Evolutionary conservation across 2,797 vertebrate species (phyloP).

Genomic region (Microctenopoma lineatum): DNA sequence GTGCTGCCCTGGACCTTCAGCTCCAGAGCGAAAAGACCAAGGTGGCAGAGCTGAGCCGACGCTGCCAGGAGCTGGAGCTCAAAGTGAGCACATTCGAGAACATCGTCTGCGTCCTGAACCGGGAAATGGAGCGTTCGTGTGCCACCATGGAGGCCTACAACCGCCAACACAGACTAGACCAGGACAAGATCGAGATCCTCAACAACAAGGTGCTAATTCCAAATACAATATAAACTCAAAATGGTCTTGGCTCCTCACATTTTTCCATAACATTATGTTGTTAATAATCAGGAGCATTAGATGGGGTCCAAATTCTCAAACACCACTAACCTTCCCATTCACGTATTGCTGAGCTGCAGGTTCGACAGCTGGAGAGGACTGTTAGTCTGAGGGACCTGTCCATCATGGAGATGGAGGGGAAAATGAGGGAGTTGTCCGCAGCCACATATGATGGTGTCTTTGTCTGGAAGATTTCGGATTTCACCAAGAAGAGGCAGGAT

Average conservation of each 20-base stretch:
- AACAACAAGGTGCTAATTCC: constrained; percentile 87
- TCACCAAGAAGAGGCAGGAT: constrained; percentile 94
- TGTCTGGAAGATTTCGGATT: constrained; percentile 96
- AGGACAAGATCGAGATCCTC: constrained; percentile 94
- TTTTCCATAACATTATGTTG: not conserved
- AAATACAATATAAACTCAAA: too few relatives aligned
- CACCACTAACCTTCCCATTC: not conserved
- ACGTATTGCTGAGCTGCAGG: constrained; percentile 75
- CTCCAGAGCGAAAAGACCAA: constrained; percentile 84
- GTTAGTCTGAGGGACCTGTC: constrained; percentile 94
- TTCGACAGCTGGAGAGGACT: constrained; percentile 95
- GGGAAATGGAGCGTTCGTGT: constrained; percentile 91
- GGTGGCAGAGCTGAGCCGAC: constrained; percentile 83
- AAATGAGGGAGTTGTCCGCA: constrained; percentile 90
- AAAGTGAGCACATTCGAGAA: constrained; percentile 95
- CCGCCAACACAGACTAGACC: constrained; percentile 92
- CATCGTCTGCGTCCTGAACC: constrained; percentile 95
- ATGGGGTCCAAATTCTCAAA: too few relatives aligned
- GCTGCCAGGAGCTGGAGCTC: constrained; percentile 89
- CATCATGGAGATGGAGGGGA: constrained; percentile 94
- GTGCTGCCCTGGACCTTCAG: constrained; percentile 82
- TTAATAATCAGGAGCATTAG: not conserved
- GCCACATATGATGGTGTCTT: constrained; percentile 94
- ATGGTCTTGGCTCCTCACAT: too few relatives aligned
- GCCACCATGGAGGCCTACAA: constrained; percentile 90